Conservation (phyloP, 2,113 vertebrate genomes). For the Illadopsis cleaveri region DNA sequence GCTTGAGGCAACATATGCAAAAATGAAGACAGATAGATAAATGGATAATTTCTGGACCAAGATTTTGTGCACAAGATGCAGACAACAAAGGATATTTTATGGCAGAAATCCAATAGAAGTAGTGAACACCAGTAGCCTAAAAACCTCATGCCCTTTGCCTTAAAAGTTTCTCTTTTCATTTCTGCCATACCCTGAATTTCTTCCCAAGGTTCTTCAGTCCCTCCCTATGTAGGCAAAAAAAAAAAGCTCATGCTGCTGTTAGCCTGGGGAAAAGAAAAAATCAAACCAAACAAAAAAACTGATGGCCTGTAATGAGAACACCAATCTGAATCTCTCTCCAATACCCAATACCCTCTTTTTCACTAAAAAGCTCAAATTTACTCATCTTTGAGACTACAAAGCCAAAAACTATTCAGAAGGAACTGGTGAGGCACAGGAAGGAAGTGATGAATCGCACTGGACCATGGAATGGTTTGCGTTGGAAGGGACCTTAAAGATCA, state of each 20-base stretch:
- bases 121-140: not conserved
- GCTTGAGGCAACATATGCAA: not conserved
- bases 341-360: not conserved
- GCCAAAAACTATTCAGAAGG: not conserved
- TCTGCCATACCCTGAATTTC: not conserved
- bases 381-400: not conserved
- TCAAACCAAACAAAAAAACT: fast-evolving
- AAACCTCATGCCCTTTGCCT: not conserved
- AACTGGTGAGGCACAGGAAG: not conserved
- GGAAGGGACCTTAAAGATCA: not conserved
- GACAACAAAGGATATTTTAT: not conserved
- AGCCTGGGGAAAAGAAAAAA: not conserved
- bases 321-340: not conserved
- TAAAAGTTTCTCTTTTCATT: not conserved
- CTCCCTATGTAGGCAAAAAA: not conserved
- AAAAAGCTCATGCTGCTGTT: not conserved
- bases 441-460: not conserved
- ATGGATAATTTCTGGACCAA: not conserved
- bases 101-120: not conserved
- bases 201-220: not conserved
- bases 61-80: not conserved
- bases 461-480: not conserved
- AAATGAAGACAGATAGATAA: not conserved
- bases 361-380: not conserved
- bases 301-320: not conserved